Base-by-base conservation (phyloP, 2,888 invertebrate species). In the Eudasyphora cyanicolor region DNA sequence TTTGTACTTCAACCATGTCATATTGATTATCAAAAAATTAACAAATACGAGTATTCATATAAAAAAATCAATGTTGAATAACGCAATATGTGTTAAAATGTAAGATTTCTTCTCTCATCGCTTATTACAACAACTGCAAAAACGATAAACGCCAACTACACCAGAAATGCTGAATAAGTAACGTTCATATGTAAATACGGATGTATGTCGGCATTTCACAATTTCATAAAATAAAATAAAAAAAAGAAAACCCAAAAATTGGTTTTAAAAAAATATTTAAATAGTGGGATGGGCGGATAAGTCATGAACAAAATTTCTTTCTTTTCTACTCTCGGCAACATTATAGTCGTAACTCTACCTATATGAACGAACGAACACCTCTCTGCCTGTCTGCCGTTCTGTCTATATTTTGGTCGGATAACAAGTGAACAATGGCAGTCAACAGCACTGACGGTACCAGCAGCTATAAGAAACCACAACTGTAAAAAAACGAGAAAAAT, bases 11-110 rank as follows among this genome's bases (percentile, higher is more conserved):
- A 29, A 57, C 19, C 29, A 14, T 35, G 12, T 73, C 54, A 10
- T 12, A 29, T 60, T 24, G 57, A 27, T 60, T 27, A 60, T 60
- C 29, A 27, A 60, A 60, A 49, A 69, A 29, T n/a, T 49, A 49
- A 49, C 21, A 29, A 70, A 70, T 27, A 49, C 21, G 19, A 70
- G 49, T 27, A 35, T 32, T 17, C 35, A 49, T 6, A 51, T 10
- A 51, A 29, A n/a, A n/a, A 29, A 38, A 51, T 17, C 32, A 51
- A 51, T 54, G 21, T 19, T 62, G 29, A 54, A 69, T 60, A 62
- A 42, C 35, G 57, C 60, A 82, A 82, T 70, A 74, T 64, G 70
- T 82, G 78, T 78, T 78, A 78, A 82, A 60, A 60, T 73, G 54
- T 12, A 62, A 75, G 69, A 82, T 82, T 76, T 79, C 49, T 21